A percentile compares a stretch with the other conserved stretches of the same genome.
Evolutionary conservation across 2,113 vertebrate species (phyloP).

Genomic region (Tamias sibiricus): DNA sequence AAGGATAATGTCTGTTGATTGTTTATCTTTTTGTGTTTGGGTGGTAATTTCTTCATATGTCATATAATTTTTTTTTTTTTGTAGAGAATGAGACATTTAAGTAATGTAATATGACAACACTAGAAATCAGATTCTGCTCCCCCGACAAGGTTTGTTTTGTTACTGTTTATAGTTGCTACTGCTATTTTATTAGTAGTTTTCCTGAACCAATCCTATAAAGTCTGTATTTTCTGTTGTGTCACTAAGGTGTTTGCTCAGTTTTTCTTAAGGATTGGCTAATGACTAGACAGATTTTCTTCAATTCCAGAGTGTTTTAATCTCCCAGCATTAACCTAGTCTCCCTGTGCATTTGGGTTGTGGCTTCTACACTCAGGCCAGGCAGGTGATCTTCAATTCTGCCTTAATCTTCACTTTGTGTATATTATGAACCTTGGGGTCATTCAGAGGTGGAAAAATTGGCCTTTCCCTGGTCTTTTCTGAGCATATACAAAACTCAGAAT

Average conservation of each 20-base stretch:
- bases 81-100: neutral
- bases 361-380: neutral
- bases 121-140: neutral
- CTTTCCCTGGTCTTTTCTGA: neutral
- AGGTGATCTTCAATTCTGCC: neutral
- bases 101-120: neutral
- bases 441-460: neutral
- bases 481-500: neutral
- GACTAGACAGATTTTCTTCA: neutral
- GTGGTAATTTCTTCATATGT: neutral
- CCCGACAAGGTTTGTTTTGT: neutral
- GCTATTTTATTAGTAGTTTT: conserved; percentile 12
- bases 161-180: neutral
- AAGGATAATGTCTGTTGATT: neutral
- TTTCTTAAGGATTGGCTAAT: conserved; percentile 2
- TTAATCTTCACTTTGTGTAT: neutral
- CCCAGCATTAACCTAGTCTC: neutral
- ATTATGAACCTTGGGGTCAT: neutral
- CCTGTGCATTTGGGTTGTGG: neutral
- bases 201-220: neutral
- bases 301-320: neutral
- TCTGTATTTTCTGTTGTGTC: neutral
- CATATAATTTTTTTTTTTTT: neutral
- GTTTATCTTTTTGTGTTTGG: neutral
- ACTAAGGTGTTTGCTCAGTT: neutral